Evolutionary conservation across 1,140 invertebrate species (phyloP), one percentile per base, ranked within the genome.

Genomic region (Stegodyphus mimosarum): DNA sequence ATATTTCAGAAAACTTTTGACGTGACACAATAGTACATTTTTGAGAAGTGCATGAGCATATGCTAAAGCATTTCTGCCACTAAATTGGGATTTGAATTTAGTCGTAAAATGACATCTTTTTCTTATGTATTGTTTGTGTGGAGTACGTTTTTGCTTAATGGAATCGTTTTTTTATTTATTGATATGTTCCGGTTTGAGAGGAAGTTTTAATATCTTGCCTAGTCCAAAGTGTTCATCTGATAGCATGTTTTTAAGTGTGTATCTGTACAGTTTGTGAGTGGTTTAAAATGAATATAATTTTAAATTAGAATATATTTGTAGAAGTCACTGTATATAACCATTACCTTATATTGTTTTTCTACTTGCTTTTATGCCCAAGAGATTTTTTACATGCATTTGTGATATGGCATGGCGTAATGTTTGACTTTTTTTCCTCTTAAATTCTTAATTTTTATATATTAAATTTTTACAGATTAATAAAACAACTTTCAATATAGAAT

Each of bases 311-410:
- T 17, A 63, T 76, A 64, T 64, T 76, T 76, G 74, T 76, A 76
- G 60, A 64, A 49, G 9, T 76, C 74, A 76, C 60, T 76, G 74
- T 76, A 76, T 6, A 76, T 76, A 76, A 76, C 50, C 74, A 76
- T 76, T 60, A 76, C 55, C 55, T 66, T 75, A 15, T 66, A 66
- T 76, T 64, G 33, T 64, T 76, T 55, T 75, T 75, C 33, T 55
- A 76, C 55, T 18, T 66, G 55, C 15, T 66, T 76, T 76, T 49
- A 76, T 76, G 74, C 55, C 60, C 60, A 33, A 63, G 33, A 63
- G 60, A 33, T 64, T 76, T 74, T 50, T 76, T 76, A 76, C 55
- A 66, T 76, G 49, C 60, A 76, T 49, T 76, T 76, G 53, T 33
- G 17, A 17, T 33, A 74, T 52, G 70, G 70, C 70, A 51, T n/a